Conservation (phyloP, 2,888 invertebrate genomes). For the Metopia argyrocephala region DNA sequence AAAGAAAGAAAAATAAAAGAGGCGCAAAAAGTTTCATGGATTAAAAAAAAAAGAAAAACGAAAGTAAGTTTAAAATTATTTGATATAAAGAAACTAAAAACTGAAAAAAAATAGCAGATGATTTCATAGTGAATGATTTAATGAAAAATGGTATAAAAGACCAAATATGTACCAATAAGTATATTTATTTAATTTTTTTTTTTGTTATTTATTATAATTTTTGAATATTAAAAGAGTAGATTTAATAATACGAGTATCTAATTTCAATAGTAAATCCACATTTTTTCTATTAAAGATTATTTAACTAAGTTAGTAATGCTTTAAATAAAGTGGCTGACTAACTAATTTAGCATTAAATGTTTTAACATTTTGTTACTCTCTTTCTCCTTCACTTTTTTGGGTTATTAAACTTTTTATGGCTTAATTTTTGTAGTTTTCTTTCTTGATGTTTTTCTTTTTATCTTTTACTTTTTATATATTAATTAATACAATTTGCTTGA, state of each 20-base stretch:
- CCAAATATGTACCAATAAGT: too few species aligned
- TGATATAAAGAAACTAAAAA: slow-evolving; percentile 10
- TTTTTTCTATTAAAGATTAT: not conserved
- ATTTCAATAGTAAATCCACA: not conserved
- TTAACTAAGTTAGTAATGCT: slow-evolving; percentile 30
- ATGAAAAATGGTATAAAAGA: not conserved
- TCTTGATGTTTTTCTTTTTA: not conserved
- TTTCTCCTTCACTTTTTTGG: not conserved
- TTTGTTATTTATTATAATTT: too few species aligned
- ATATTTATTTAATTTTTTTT: too few species aligned
- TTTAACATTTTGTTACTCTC: not conserved
- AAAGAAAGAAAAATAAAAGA: slow-evolving; percentile 28
- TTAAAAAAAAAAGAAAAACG: too few species aligned
- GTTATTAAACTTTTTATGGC: slow-evolving; percentile 37
- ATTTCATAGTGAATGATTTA: slow-evolving; percentile 9
- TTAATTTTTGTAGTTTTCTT: slow-evolving; percentile 17
- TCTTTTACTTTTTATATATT: slow-evolving; percentile 1
- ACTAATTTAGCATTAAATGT: not conserved
- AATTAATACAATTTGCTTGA: slow-evolving; percentile 12
- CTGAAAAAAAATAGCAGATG: not conserved
- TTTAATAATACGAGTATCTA: too few species aligned
- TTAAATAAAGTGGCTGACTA: not conserved
- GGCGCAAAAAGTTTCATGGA: not conserved
- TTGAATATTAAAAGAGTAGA: too few species aligned
- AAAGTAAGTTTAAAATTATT: too few species aligned